phyloP scores from a whole-genome alignment of 2,113 vertebrate genomes.

The Rhynchomys soricoides region DNA sequence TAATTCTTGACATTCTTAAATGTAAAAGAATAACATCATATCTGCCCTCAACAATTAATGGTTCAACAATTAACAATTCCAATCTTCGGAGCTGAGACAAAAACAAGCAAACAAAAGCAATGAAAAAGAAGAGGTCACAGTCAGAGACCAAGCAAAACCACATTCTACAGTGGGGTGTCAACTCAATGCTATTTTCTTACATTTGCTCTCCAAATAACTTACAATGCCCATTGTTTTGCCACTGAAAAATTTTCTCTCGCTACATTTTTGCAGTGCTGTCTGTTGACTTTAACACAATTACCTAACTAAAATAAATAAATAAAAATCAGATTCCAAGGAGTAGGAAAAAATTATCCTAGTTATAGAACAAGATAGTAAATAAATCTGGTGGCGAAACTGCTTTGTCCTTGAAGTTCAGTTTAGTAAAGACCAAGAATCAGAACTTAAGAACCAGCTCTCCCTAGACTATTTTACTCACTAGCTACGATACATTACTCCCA shows the following conservation, averaged over 20 bases:
- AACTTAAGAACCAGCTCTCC: background rate
- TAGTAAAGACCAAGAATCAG: background rate
- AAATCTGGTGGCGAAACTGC: background rate
- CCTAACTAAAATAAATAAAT: conserved; percentile 55
- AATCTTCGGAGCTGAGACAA: conserved; percentile 67
- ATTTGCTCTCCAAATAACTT: conserved; percentile 32
- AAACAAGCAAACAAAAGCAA: conserved; percentile 43
- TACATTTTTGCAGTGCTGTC: background rate
- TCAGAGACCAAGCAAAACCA: conserved; percentile 52
- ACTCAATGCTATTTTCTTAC: background rate
- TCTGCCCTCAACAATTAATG: conserved; percentile 50
- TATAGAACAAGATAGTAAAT: conserved; percentile 5
- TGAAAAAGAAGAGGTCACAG: conserved; percentile 47
- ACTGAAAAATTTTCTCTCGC: background rate
- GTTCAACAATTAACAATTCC: no score
- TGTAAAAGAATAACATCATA: conserved; percentile 51
- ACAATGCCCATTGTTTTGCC: background rate
- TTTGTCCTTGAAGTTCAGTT: conserved; percentile 32
- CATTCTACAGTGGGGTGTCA: conserved; percentile 47
- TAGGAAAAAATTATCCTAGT: background rate
- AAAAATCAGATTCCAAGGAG: background rate
- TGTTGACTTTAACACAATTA: conserved; percentile 25
- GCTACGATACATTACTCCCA: conserved; percentile 3
- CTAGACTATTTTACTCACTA: conserved; percentile 5
- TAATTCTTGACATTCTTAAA: background rate